A percentile compares a stretch with the other conserved stretches of the same genome.
Conservation (phyloP, 2,888 invertebrate genomes). For the Chironomus tentans region DNA sequence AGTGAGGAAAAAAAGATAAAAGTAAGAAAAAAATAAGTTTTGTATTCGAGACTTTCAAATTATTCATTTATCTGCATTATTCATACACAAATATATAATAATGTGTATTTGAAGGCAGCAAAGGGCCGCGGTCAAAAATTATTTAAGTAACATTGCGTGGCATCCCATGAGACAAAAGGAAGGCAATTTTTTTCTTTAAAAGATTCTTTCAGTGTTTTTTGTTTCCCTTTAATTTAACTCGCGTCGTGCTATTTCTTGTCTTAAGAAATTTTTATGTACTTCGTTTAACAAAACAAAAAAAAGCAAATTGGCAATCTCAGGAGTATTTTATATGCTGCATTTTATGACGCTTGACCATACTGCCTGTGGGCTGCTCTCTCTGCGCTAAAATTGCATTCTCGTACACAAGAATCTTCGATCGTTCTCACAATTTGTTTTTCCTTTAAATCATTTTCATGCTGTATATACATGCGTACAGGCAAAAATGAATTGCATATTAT, state of each 20-base stretch:
- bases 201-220: background rate
- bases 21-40: no score
- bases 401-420: background rate
- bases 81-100: no score
- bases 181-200: background rate
- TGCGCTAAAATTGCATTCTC: background rate
- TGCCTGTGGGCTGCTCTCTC: background rate
- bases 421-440: constrained; percentile 9
- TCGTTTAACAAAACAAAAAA: background rate
- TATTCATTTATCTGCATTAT: no score
- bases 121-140: no score
- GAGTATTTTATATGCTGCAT: background rate
- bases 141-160: background rate
- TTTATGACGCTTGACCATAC: background rate
- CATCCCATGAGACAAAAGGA: background rate
- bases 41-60: no score
- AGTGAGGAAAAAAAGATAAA: no score
- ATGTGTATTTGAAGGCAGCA: no score
- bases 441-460: background rate
- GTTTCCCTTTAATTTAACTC: background rate
- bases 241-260: background rate
- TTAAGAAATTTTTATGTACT: background rate
- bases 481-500: background rate
- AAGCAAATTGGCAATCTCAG: background rate
- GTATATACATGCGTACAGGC: background rate